phyloP scores from a whole-genome alignment of 2,797 vertebrate genomes.

The Platalea minor region DNA sequence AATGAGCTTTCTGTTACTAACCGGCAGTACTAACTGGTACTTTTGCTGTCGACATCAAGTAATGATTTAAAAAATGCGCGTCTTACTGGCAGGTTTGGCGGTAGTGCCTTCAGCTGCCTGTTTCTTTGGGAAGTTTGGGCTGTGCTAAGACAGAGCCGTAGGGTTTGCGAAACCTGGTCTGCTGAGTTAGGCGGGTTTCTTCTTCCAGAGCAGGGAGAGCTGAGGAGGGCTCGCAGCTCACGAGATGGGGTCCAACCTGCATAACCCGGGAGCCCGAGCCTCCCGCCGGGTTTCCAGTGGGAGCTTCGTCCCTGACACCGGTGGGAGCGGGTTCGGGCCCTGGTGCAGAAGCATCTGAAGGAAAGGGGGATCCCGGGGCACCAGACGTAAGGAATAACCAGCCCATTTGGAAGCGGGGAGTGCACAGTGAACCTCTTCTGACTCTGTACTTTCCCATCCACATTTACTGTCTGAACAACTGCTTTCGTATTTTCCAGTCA shows the following conservation, averaged over 20 bases:
- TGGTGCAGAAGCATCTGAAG: background rate
- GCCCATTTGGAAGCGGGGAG: background rate
- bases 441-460: background rate
- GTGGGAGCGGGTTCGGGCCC: background rate
- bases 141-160: background rate
- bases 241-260: rapidly evolving
- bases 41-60: background rate
- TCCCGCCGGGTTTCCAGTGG: background rate
- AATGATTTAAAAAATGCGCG: background rate
- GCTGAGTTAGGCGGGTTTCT: background rate
- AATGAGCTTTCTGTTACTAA: background rate
- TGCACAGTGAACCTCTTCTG: background rate
- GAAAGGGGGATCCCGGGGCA: background rate
- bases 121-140: background rate
- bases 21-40: background rate
- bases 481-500: conserved; percentile 38
- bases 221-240: background rate
- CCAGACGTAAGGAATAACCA: background rate
- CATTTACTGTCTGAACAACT: background rate
- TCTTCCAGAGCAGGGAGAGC: background rate
- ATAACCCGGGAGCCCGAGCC: rapidly evolving
- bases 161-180: background rate
- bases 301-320: background rate
- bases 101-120: background rate
- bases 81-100: background rate